phyloP scores from a whole-genome alignment of 2,888 invertebrate species.

The Ephialtes manifestator region DNA sequence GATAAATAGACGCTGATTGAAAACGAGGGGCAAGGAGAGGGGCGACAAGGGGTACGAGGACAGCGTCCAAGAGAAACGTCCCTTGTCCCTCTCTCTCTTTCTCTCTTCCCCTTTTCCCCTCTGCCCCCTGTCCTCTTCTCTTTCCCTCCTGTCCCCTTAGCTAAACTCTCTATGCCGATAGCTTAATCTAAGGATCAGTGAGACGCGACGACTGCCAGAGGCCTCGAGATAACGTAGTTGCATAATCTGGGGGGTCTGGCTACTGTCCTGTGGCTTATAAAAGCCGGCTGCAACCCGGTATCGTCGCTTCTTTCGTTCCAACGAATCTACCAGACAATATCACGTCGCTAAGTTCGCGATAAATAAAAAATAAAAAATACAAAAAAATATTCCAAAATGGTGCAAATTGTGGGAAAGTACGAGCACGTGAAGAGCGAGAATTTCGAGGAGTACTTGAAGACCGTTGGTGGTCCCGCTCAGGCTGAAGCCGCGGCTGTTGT shows the following conservation, averaged over 20 bases:
- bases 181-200: conserved; percentile 73
- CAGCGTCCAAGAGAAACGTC: conserved; percentile 12
- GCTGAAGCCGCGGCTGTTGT: conserved; percentile 78
- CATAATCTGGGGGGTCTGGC: conserved; percentile 68
- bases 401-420: conserved; percentile 83
- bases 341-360: conserved; percentile 15
- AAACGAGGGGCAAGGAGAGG: too few relatives aligned
- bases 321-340: conserved; percentile 35
- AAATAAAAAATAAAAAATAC: not conserved
- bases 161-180: conserved; percentile 38
- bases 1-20: conserved; percentile 74
- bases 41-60: conserved; percentile 46
- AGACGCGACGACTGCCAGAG: conserved; percentile 58
- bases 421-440: conserved; percentile 82
- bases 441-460: conserved; percentile 82
- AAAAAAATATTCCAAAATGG: conserved; percentile 75
- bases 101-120: conserved; percentile 19
- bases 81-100: conserved; percentile 12
- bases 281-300: conserved; percentile 63
- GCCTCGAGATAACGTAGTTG: conserved; percentile 70
- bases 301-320: conserved; percentile 58
- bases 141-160: too few relatives aligned
- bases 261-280: conserved; percentile 71
- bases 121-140: too few relatives aligned
- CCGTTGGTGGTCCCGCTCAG: conserved; percentile 76